phyloP scores from a whole-genome alignment of 2,113 vertebrate species.

The Crotophaga sulcirostris region DNA sequence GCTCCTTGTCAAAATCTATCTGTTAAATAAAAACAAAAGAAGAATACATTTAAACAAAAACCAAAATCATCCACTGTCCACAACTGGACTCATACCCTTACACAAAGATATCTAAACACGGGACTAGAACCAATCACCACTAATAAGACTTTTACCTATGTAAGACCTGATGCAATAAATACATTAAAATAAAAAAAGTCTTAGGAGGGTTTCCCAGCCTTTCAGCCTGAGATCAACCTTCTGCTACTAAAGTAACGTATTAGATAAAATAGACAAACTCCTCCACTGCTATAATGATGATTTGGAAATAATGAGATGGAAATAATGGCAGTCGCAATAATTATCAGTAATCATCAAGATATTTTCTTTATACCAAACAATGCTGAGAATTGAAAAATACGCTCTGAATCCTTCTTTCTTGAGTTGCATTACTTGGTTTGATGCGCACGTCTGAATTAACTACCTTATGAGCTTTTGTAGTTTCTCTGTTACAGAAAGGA shows the following conservation, averaged over 20 bases:
- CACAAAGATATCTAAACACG: background rate
- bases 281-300: background rate
- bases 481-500: background rate
- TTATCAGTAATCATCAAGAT: background rate
- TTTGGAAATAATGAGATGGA: background rate
- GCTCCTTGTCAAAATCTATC: constrained; percentile 85
- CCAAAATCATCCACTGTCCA: background rate
- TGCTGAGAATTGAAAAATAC: background rate
- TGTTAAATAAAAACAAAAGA: constrained; percentile 60
- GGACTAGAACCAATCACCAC: background rate
- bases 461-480: background rate
- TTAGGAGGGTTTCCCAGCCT: background rate
- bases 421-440: background rate
- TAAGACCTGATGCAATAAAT: background rate
- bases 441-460: background rate
- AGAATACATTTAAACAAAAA: background rate
- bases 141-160: background rate
- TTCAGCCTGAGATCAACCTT: background rate
- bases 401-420: background rate
- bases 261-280: background rate
- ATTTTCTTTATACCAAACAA: background rate
- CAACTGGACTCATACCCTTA: background rate
- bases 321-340: background rate
- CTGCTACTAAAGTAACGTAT: background rate
- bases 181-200: background rate